These are phyloP conservation scores for Timema podura DNA, from an alignment of 2,888 invertebrate genomes.

Conservation along the genomic window DNA sequence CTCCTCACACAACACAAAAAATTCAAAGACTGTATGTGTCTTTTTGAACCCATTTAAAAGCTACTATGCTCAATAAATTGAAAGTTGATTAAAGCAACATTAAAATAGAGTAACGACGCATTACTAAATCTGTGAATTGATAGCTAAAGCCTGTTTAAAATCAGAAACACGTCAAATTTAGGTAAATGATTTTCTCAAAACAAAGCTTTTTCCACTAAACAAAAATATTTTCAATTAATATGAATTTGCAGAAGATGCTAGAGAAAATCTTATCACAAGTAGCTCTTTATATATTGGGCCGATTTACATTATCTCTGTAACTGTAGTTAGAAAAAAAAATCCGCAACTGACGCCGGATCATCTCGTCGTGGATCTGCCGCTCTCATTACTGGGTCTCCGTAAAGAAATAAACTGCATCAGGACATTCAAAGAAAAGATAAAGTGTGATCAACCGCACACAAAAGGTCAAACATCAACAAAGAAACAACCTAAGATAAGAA, in stretches of 20 bases:
- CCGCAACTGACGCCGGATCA: too few relatives aligned
- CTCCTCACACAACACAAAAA: constrained; percentile 1
- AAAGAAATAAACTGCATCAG: neutral
- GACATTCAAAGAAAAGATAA: neutral
- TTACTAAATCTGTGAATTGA: neutral
- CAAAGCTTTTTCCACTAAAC: neutral
- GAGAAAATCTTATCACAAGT: too few relatives aligned
- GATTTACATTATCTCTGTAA: too few relatives aligned
- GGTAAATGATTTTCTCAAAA: constrained; percentile 1
- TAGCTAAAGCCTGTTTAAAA: constrained; percentile 1
- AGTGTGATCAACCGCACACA: neutral
- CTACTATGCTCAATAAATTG: neutral
- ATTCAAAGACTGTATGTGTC: neutral
- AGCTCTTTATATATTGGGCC: too few relatives aligned
- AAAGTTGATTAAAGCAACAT: constrained; percentile 10
- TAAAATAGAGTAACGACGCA: neutral
- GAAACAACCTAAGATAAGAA: neutral
- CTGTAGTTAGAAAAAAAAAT: too few relatives aligned
- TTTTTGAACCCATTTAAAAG: constrained; percentile 7
- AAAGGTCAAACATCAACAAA: too few relatives aligned
- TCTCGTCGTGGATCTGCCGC: neutral
- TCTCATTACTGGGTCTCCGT: too few relatives aligned
- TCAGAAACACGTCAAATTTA: neutral
- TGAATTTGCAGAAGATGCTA: too few relatives aligned
- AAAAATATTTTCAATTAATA: neutral